Evolutionary conservation across 2,888 invertebrate species (phyloP), one percentile per base, ranked within the genome.

Genomic region (Tetragonula carbonaria): DNA sequence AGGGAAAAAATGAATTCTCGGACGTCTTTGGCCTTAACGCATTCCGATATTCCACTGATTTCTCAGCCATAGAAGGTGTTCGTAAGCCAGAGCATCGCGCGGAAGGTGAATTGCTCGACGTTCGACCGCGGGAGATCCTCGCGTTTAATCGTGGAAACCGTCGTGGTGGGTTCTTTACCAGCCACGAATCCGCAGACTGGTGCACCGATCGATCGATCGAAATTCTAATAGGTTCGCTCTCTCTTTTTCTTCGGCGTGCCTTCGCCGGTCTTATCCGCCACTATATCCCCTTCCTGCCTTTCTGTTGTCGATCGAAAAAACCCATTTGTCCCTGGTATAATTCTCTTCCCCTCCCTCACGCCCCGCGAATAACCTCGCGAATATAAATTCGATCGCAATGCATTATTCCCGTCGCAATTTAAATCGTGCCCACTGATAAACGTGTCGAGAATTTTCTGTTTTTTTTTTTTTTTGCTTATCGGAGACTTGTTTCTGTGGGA

Each of bases 161-260:
- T 67, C 45, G 55, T 45, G 50, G 2, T 23, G 59, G 38, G 55
- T 55, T 75, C 77, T 33, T 76, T 33, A 33, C 33, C 77, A 74
- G 57, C 76, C 53, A 70, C 79, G 28, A 72, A 78, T 66, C 66
- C 77, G 78, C 82, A 65, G 72, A 51, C 53, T 66, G 23, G 33
- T 55, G 18, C 63, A 8, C 51, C 28, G 33, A 33, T 33, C 67
- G 66, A 86, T 85, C 88, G 88, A 86, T 86, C 82, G 78, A 79
- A 82, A 86, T 66, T 76, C 80, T 84, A 87, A 87, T 87, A 76
- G 83, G 70, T 70, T n/a, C 38, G 77, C 57, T 85, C 71, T 81
- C 73, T 81, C 78, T 84, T 84, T 75, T 86, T 84, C 77, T 65
- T 77, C 11, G 18, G 21, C 50, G 45, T n/a, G 53, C 28, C 63